Evolutionary conservation across 1,140 invertebrate genomes (phyloP).

Genomic region (Neomicropteryx cornuta): DNA sequence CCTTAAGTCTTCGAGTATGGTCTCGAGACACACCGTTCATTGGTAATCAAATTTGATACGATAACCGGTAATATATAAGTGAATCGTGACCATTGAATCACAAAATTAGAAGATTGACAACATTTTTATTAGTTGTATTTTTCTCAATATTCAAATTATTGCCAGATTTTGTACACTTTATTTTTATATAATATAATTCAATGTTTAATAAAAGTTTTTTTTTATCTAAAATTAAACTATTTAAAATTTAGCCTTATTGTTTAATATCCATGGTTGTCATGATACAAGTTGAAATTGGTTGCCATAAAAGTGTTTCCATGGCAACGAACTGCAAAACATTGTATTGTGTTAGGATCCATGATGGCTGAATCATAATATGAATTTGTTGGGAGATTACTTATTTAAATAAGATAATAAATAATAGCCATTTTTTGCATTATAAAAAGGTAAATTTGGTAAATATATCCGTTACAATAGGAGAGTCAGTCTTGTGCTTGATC

Average conservation of each 20-base stretch:
- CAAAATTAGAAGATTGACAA: background rate
- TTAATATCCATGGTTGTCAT: background rate
- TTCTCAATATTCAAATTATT: conserved; percentile 2
- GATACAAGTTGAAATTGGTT: conserved; percentile 1
- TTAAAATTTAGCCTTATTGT: background rate
- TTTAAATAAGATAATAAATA: no score
- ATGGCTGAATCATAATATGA: no score
- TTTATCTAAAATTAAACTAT: background rate
- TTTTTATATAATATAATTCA: conserved; percentile 2
- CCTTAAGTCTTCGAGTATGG: no score
- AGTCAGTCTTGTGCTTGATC: no score
- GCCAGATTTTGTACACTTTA: conserved; percentile 3
- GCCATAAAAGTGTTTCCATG: background rate
- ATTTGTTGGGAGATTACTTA: no score
- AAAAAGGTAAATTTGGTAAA: no score
- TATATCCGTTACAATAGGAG: no score
- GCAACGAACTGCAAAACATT: no score
- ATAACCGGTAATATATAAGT: background rate
- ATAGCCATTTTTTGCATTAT: no score
- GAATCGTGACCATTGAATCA: conserved; percentile 2
- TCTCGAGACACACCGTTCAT: background rate
- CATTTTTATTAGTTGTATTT: background rate
- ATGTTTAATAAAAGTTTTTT: conserved; percentile 1
- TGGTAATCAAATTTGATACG: background rate
- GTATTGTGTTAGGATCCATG: no score